These are phyloP conservation scores for Charaxes varanes DNA, from an alignment of 1,140 invertebrate genomes.

Conservation along the genomic window DNA sequence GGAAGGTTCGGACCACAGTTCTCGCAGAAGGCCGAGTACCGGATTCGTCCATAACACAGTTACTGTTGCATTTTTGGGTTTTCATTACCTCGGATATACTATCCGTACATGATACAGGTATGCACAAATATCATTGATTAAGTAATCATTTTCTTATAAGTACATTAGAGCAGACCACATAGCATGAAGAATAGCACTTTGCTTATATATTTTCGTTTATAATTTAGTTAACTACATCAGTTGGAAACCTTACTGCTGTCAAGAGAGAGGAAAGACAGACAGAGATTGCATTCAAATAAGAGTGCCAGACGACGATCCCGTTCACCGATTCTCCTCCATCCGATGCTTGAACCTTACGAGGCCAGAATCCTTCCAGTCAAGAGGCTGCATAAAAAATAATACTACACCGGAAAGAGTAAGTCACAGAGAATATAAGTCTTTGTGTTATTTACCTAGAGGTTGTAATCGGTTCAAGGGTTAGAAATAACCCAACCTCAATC, in stretches of 20 bases:
- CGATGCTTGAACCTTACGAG: conserved; percentile 50
- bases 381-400: conserved; percentile 37
- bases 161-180: too few species aligned
- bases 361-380: conserved; percentile 41
- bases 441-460: too few species aligned
- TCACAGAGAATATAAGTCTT: conserved; percentile 1
- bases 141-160: conserved; percentile 6
- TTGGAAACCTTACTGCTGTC: conserved; percentile 48
- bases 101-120: conserved; percentile 49
- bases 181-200: too few species aligned
- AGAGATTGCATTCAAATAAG: conserved; percentile 32
- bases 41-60: conserved; percentile 30
- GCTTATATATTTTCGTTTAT: too few species aligned
- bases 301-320: conserved; percentile 43
- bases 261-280: conserved; percentile 39
- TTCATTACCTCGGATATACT: conserved; percentile 33
- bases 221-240: conserved; percentile 44
- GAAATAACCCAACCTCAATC: too few species aligned
- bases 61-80: conserved; percentile 32
- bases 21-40: conserved; percentile 36
- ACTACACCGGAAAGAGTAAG: conserved; percentile 47
- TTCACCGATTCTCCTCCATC: conserved; percentile 41
- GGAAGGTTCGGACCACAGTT: conserved; percentile 32
- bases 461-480: too few species aligned
- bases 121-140: conserved; percentile 2